Base-by-base conservation (phyloP, 2,797 vertebrate species). In the Chaetophractus vellerosus region DNA sequence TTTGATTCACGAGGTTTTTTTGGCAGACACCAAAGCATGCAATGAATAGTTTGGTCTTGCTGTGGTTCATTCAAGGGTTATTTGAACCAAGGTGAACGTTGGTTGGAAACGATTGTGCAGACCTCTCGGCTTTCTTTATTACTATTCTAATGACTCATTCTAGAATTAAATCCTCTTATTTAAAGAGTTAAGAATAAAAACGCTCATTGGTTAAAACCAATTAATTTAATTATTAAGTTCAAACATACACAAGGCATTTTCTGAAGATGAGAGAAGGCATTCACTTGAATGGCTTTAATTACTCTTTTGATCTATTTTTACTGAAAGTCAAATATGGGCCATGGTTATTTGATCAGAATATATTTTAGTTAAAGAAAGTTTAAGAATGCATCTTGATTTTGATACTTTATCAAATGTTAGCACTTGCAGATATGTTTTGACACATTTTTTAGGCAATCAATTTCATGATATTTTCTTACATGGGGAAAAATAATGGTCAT, bases 401-500 rank as follows among this genome's bases (percentile, higher is more conserved):
- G 87, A 66, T 95, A 94, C 96, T 97, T 97, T 69, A 88, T 94
- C 88, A 88, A 95, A 33, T 76, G 68, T 79, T 91, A 91, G n/a
- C 78, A 57, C 91, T 96, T 85, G 78, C 63, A 19, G 93, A 89
- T 81, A 15, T 93, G 90, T 88, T 96, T 94, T 97, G 41, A 55
- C 94, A 88, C 79, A 33, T 92, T 78, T 90, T 41, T 86, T 61
- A 96, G 95, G 88, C 94, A 97, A 95, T 96, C 96, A 91, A 97
- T 98, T 99, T 98, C 97, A 92, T 98, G 96, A 85, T 97, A 92
- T 98, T 98, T 98, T 98, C 95, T 97, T 98, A 97, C 98, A 95
- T 85, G 72, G 96, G 97, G 96, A 97, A 98, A 99, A 98, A 98
- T 99, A 97, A 98, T 98, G 97, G 97, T 99, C 98, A 98, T 98